Base-by-base conservation (phyloP, 2,113 vertebrate species). In the Xiphorhynchus elegans region DNA sequence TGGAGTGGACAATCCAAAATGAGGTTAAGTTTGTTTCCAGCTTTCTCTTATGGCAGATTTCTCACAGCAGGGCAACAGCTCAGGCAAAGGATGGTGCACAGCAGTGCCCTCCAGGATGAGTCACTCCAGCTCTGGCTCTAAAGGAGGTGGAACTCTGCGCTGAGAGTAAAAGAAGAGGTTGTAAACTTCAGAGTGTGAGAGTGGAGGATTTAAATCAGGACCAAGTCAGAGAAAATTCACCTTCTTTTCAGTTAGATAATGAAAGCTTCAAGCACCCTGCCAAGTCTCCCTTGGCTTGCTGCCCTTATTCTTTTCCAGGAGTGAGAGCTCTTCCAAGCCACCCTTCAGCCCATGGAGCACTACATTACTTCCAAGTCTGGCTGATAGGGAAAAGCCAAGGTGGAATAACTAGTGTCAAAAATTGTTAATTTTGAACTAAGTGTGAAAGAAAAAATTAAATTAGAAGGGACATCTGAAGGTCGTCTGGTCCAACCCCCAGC, bases 141-240 rank as follows among this genome's bases (percentile, higher is more conserved):
- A 63, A 80, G 55, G 69, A 85, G 47, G 33, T 74, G 47, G 47
- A 94, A 31, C 50, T 80, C 76, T 66, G 59, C 1, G 2, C 78
- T 77, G 46, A 35, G 42, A 63, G 39, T 74, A 31, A 93, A 87
- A 70, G 67, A 52, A 85, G 84, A 73, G 78, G 59, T 69, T 83
- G 72, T 83, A 90, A 93, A 86, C 78, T 80, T 88, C 67, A 77
- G 87, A 85, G 72, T 0, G 0, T 18, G 33, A 69, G 66, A 93
- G 39, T 18, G 35, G 39, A 74, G 31, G 70, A 69, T 85, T 94
- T 77, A 90, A 85, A 69, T 80, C 63, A 83, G 50, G 70, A 75
- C 82, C 78, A 86, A 90, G 59, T 29, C 78, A 91, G 46, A 94
- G 59, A 66, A 95, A 89, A 91, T 73, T 50, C 67, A 84, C 69